These are phyloP conservation scores for Acanthisitta chloris DNA, from an alignment of 2,113 vertebrate genomes.

Conservation along the genomic window DNA sequence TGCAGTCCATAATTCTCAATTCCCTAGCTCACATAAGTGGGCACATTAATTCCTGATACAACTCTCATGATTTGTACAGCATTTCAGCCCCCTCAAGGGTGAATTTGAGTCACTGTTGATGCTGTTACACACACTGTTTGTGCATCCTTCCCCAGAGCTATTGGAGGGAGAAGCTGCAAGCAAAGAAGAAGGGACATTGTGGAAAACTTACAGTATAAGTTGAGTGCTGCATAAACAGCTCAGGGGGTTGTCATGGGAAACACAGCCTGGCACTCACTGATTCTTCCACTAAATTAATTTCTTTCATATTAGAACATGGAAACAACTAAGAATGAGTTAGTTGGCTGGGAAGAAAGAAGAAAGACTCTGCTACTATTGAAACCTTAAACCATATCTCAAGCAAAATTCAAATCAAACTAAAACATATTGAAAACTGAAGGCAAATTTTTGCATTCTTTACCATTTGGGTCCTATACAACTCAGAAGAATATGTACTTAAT, in stretches of 20 bases:
- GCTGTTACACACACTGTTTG: not conserved
- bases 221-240: not conserved
- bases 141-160: not conserved
- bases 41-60: not conserved
- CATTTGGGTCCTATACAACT: not conserved
- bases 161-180: not conserved
- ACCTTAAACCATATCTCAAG: not conserved
- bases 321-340: not conserved
- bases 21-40: not conserved
- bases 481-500: not conserved
- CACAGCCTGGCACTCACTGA: not conserved
- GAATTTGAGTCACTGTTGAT: not conserved
- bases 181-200: not conserved
- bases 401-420: not conserved
- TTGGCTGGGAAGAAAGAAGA: not conserved
- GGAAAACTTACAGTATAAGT: not conserved
- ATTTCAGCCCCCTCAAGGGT: not conserved
- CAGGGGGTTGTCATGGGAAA: not conserved
- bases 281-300: not conserved
- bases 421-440: not conserved
- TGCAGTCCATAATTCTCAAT: not conserved
- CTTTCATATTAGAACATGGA: not conserved
- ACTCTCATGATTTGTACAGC: not conserved
- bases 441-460: not conserved
- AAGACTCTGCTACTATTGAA: not conserved